Evolutionary conservation across 1,140 invertebrate species (phyloP).

Genomic region (Cecropterus lyciades): DNA sequence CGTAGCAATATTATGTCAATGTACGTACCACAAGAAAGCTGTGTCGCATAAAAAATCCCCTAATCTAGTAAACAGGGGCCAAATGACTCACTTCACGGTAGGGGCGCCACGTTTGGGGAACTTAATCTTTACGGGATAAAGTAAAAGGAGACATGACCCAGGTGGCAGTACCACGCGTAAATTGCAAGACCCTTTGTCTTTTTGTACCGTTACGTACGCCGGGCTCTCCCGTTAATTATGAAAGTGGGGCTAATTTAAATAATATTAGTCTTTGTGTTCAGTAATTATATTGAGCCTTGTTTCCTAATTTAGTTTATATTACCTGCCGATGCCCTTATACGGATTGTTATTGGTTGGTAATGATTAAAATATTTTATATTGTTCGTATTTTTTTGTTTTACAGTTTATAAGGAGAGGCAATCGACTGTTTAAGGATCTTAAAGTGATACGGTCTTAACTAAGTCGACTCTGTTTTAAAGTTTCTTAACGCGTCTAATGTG

Average conservation of each 20-base stretch:
- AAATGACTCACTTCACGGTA: slow-evolving; percentile 79
- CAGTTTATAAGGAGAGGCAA: too few relatives aligned
- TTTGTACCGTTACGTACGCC: slow-evolving; percentile 51
- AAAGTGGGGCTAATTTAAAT: slow-evolving; percentile 65
- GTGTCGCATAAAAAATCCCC: slow-evolving; percentile 79
- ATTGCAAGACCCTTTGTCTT: slow-evolving; percentile 70
- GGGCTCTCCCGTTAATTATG: slow-evolving; percentile 68
- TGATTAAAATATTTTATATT: too few relatives aligned
- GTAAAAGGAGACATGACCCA: slow-evolving; percentile 82
- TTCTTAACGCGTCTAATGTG: not conserved
- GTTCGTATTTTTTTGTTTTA: too few relatives aligned
- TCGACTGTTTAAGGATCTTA: too few relatives aligned
- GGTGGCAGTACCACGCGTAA: slow-evolving; percentile 70
- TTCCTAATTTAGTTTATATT: slow-evolving; percentile 14
- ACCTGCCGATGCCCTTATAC: too few relatives aligned
- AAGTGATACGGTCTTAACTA: too few relatives aligned
- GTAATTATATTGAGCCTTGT: slow-evolving; percentile 31
- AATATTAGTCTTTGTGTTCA: slow-evolving; percentile 46
- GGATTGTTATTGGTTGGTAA: not conserved
- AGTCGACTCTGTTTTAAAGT: too few relatives aligned
- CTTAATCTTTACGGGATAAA: slow-evolving; percentile 82
- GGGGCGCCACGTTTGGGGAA: slow-evolving; percentile 73
- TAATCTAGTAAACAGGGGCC: slow-evolving; percentile 82
- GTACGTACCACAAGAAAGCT: slow-evolving; percentile 49
- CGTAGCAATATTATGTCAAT: slow-evolving; percentile 20